These are phyloP conservation scores for Theodoxus fluviatilis DNA, from an alignment of 2,888 invertebrate species.

Conservation along the genomic window DNA sequence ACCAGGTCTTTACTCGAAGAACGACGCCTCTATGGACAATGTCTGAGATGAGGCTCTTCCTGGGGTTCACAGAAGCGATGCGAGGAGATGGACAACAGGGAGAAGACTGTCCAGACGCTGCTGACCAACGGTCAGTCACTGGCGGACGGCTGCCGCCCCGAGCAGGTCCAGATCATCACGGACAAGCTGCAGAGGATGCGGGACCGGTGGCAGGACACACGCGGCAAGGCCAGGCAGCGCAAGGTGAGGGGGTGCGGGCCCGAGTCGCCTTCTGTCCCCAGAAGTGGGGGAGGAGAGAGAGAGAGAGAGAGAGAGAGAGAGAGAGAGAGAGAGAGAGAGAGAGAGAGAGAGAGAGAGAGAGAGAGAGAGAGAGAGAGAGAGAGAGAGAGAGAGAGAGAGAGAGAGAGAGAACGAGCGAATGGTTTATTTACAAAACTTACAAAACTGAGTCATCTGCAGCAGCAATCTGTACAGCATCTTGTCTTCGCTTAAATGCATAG, in stretches of 20 bases:
- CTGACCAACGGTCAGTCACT: constrained; percentile 61
- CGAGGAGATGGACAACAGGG: constrained; percentile 51
- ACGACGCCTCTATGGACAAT: too few relatives aligned
- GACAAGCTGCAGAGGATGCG: constrained; percentile 56
- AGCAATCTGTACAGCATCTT: too few relatives aligned
- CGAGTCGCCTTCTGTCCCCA: too few relatives aligned
- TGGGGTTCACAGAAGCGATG: constrained; percentile 43
- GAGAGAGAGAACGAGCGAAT: too few relatives aligned
- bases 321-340: constrained; percentile 11
- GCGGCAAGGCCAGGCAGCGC: constrained; percentile 56
- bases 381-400: constrained; percentile 7
- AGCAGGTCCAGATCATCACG: constrained; percentile 53
- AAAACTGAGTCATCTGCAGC: too few relatives aligned
- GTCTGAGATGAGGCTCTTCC: too few relatives aligned
- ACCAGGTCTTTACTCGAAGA: too few relatives aligned
- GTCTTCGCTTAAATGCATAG: too few relatives aligned
- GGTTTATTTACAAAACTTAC: too few relatives aligned
- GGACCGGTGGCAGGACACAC: constrained; percentile 58
- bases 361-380: neutral
- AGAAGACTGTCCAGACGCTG: constrained; percentile 53
- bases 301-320: constrained; percentile 2
- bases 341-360: constrained; percentile 4
- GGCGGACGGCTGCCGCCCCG: constrained; percentile 53
- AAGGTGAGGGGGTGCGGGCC: constrained; percentile 41
- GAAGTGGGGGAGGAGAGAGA: neutral